Conservation (phyloP, 2,888 invertebrate genomes). For the Rotaria socialis region DNA sequence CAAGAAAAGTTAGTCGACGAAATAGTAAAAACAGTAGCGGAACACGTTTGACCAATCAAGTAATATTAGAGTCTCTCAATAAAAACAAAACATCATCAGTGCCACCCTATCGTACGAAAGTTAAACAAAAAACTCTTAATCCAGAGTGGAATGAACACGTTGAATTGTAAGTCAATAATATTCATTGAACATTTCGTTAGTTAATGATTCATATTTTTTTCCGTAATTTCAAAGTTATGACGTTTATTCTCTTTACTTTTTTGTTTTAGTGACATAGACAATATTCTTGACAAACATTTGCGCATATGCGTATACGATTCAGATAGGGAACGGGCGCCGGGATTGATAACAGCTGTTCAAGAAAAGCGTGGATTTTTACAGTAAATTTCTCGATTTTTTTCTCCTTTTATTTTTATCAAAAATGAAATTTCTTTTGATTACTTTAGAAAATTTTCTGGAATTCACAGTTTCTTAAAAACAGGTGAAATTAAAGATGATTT, state of each 20-base stretch:
- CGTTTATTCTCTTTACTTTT: neutral
- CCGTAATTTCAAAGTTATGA: neutral
- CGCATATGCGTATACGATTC: neutral
- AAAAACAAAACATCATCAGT: neutral
- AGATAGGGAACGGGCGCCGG: neutral
- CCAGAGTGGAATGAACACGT: slow-evolving; percentile 28
- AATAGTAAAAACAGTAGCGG: neutral
- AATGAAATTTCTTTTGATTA: too few relatives aligned
- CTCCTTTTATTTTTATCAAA: too few relatives aligned
- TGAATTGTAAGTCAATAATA: neutral
- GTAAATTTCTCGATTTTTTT: neutral
- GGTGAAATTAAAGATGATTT: slow-evolving; percentile 26
- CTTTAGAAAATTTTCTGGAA: neutral
- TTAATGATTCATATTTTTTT: neutral
- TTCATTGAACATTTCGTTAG: neutral
- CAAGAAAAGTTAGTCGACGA: neutral
- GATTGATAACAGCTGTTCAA: neutral
- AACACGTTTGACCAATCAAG: neutral
- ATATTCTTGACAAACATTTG: neutral
- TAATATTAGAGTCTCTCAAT: neutral
- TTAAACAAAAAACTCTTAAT: neutral
- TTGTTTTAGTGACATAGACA: slow-evolving; percentile 1
- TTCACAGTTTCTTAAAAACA: neutral
- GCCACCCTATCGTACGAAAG: neutral
- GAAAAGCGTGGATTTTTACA: neutral